Evolutionary conservation across 2,888 invertebrate species (phyloP), one percentile per base, ranked within the genome.

Genomic region (Trissolcus brochymenae): DNA sequence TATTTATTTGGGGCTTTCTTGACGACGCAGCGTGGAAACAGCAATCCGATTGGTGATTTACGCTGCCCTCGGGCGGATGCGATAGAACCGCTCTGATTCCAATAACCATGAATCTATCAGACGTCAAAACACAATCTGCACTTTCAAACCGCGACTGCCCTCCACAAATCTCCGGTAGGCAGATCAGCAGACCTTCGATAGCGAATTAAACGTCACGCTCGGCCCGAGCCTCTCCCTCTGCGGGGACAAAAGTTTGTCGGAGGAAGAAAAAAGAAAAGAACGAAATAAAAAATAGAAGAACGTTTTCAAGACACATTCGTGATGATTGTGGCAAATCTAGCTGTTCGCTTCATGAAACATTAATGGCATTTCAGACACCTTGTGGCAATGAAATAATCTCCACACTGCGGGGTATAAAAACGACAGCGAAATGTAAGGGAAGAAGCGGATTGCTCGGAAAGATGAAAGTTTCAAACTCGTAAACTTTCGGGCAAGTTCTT

Each of bases 101-200:
- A 93, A 93, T 93, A 93, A 93, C 93, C 93, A 93, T 93, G 93
- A 93, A 93, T 93, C 93, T 93, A 93, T 93, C 93, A 93, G 90
- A 91, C 91, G 93, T 93, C 93, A 92, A 92, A 92, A 92, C 91
- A 91, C 92, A 92, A 92, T 92, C 92, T 92, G 89, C 90, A 90
- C 90, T 90, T 90, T 90, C 90, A 86, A 89, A 90, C 90, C 86
- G 87, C 89, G 88, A 86, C 82, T 75, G 78, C 71, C 56, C 64
- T 82, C 86, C 84, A 86, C 86, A 85, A 86, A 87, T 86, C 86
- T 87, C 82, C 78, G 73, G 73, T 86, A 11, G 11, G 35, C 35
- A 35, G 35, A 85, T 85, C 84, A 82, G 78, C 35, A 40, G 19
- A 51, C 83, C 82, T 85, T 84, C 82, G 82, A 70, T 65, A 79